These are phyloP conservation scores for Gnatocerus cornutus DNA, from an alignment of 2,888 invertebrate species.

Conservation along the genomic window DNA sequence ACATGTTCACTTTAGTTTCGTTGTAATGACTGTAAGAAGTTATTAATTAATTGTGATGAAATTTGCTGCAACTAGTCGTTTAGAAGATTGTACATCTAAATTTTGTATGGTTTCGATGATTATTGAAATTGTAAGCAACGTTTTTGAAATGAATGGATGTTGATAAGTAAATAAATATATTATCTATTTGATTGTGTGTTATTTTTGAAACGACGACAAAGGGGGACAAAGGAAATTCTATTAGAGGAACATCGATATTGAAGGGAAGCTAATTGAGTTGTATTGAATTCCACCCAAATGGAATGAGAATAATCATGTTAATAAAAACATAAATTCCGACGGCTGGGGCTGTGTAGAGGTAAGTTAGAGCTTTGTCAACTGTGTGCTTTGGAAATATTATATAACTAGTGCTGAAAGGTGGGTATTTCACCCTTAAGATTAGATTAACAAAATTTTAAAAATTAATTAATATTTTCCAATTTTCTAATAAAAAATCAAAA, in stretches of 20 bases:
- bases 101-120: conserved; percentile 37
- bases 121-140: conserved; percentile 32
- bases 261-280: not conserved
- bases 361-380: too few species aligned
- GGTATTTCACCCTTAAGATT: too few species aligned
- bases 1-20: conserved; percentile 23
- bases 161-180: conserved; percentile 44
- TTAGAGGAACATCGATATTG: not conserved
- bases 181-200: conserved; percentile 29
- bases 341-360: too few species aligned
- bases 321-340: too few species aligned
- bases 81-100: conserved; percentile 42
- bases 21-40: conserved; percentile 40
- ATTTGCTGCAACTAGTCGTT: conserved; percentile 56
- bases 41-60: conserved; percentile 55
- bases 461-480: too few species aligned
- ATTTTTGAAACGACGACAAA: not conserved
- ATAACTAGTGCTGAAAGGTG: too few species aligned
- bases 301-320: too few species aligned
- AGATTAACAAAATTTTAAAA: too few species aligned
- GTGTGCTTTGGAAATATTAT: too few species aligned
- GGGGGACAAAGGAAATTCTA: not conserved
- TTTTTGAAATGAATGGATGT: conserved; percentile 41
- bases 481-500: too few species aligned
- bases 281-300: too few species aligned